These are phyloP conservation scores for Capromys pilorides DNA, from an alignment of 2,797 vertebrate species.

Conservation along the genomic window DNA sequence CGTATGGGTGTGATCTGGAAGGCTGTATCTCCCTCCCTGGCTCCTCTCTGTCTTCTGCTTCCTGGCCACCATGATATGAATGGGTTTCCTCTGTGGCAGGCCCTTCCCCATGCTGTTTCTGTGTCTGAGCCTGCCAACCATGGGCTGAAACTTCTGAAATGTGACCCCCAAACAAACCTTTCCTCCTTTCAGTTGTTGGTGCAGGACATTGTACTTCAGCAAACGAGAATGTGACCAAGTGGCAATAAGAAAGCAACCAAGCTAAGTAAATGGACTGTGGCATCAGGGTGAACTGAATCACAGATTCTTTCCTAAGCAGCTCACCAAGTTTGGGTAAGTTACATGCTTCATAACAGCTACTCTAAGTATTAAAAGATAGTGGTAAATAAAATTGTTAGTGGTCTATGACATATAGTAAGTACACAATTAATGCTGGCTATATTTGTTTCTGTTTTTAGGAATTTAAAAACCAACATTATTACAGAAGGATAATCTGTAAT, in stretches of 20 bases:
- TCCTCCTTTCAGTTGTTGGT: not conserved
- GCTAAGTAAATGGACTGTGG: not conserved
- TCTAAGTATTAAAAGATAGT: not conserved
- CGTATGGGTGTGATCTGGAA: not conserved
- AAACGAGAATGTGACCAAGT: too few relatives aligned
- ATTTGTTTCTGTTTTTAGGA: not conserved
- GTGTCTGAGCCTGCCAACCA: not conserved
- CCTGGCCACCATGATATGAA: not conserved
- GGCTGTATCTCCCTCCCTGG: not conserved
- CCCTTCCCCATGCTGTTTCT: not conserved
- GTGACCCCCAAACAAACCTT: not conserved
- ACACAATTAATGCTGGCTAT: not conserved
- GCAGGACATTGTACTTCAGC: not conserved
- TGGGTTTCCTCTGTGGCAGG: not conserved
- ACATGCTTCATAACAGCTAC: not conserved
- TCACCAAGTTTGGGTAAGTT: not conserved
- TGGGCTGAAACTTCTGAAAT: not conserved
- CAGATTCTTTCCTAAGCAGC: not conserved
- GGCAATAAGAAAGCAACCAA: not conserved
- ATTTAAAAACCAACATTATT: not conserved
- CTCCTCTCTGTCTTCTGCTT: not conserved
- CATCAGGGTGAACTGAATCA: not conserved
- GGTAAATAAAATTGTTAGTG: constrained; percentile 3
- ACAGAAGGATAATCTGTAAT: not conserved
- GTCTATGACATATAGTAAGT: not conserved